Evolutionary conservation across 2,888 invertebrate genomes (phyloP).

Genomic region (Chloromyia formosa): DNA sequence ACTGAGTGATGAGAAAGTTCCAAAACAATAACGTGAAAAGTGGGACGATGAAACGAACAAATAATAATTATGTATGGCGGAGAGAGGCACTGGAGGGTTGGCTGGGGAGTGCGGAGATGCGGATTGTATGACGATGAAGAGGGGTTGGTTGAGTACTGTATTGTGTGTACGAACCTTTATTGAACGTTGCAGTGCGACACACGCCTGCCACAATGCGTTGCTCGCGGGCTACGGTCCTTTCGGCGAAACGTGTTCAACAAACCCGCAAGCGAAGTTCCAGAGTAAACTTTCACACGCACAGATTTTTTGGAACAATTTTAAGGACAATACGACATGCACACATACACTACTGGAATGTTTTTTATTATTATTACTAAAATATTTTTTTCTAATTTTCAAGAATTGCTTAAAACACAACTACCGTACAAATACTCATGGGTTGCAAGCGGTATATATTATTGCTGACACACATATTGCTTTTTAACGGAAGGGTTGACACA

Average conservation of each 20-base stretch:
- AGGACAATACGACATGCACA: neutral
- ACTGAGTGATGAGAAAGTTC: conserved; percentile 21
- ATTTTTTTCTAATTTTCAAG: neutral
- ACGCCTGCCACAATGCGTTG: conserved; percentile 24
- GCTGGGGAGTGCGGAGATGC: neutral
- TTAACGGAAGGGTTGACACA: conserved; percentile 14
- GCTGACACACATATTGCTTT: conserved; percentile 15
- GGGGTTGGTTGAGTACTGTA: neutral
- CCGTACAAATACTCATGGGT: neutral
- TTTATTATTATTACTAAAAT: too few species aligned
- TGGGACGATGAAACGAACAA: conserved; percentile 25
- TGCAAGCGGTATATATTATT: conserved; percentile 16
- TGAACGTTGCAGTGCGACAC: conserved; percentile 37
- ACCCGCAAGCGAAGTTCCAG: neutral
- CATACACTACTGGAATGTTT: neutral
- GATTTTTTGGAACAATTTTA: neutral
- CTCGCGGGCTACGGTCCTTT: conserved; percentile 21
- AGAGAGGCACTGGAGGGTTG: neutral
- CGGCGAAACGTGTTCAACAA: conserved; percentile 24
- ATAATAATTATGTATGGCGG: conserved; percentile 13
- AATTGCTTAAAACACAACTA: conserved; percentile 10
- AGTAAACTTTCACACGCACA: neutral
- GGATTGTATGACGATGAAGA: too few species aligned
- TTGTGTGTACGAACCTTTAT: conserved; percentile 28
- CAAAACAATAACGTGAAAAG: conserved; percentile 25